Conservation (phyloP, 2,113 vertebrate species). For the Phalacrocorax aristotelis region DNA sequence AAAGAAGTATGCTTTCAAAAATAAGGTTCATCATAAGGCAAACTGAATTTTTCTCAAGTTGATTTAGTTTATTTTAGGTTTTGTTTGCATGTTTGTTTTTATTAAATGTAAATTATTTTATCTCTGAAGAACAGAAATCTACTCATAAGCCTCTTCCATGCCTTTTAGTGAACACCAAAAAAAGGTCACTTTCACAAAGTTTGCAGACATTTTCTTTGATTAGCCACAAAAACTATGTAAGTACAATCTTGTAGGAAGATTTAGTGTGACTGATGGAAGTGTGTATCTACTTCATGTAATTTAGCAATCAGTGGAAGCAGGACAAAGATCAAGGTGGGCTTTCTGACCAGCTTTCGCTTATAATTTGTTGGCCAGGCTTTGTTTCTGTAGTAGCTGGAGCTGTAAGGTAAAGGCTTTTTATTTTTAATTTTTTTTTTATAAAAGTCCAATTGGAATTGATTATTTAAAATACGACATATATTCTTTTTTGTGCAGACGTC, state of each 20-base stretch:
- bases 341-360: neutral
- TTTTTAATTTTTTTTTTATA: neutral
- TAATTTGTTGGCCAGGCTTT: neutral
- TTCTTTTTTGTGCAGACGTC: neutral
- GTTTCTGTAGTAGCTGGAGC: neutral
- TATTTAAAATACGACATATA: neutral
- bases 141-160: neutral
- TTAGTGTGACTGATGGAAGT: neutral
- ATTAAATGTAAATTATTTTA: slow-evolving; percentile 30
- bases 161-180: neutral
- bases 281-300: neutral
- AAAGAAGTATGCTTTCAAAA: slow-evolving; percentile 3
- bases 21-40: neutral
- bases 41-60: slow-evolving; percentile 6
- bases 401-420: neutral
- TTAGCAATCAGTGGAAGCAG: neutral
- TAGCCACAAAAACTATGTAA: neutral
- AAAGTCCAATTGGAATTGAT: neutral
- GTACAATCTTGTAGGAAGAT: neutral
- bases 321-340: neutral
- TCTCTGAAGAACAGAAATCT: neutral
- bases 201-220: neutral
- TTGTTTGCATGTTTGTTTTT: neutral
- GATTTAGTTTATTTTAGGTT: neutral
- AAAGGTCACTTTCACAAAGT: neutral